phyloP scores from a whole-genome alignment of 2,888 invertebrate species.

The Chloroclysta siterata region DNA sequence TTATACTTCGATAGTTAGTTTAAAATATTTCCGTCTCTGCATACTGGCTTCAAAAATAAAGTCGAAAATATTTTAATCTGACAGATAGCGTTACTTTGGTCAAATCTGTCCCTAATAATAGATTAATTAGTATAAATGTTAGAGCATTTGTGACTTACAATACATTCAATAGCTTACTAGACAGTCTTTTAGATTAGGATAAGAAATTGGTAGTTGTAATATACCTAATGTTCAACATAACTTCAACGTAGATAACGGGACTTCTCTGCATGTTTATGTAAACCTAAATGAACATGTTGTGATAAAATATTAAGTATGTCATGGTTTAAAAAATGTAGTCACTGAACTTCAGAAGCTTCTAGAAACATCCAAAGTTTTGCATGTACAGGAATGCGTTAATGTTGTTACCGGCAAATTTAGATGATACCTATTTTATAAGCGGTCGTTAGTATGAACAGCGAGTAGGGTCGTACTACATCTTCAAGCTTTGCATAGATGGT shows the following conservation, averaged over 20 bases:
- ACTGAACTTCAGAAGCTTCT: neutral
- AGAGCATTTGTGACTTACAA: constrained; percentile 81
- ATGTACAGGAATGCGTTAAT: neutral
- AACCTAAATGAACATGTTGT: neutral
- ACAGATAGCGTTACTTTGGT: no score
- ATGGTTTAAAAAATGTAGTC: neutral
- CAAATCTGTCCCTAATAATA: constrained; percentile 45
- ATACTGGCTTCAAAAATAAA: no score
- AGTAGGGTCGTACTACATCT: no score
- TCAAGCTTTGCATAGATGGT: no score
- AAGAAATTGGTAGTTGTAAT: constrained; percentile 42
- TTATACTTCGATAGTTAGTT: no score
- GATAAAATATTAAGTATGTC: neutral
- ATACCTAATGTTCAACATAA: constrained; percentile 13
- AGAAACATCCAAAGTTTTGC: neutral
- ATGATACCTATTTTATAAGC: neutral
- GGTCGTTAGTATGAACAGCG: no score
- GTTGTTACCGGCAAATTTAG: neutral
- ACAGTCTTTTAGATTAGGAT: constrained; percentile 78
- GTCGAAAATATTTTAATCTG: no score
- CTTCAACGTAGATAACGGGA: neutral
- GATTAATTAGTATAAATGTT: constrained; percentile 72
- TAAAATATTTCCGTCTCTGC: no score
- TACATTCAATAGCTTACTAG: constrained; percentile 81
- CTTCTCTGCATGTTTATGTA: neutral